Percentiles rank a stretch among this genome's conserved stretches.
Evolutionary conservation across 2,797 vertebrate genomes (phyloP).

Genomic region (Yasuhikotakia modesta): DNA sequence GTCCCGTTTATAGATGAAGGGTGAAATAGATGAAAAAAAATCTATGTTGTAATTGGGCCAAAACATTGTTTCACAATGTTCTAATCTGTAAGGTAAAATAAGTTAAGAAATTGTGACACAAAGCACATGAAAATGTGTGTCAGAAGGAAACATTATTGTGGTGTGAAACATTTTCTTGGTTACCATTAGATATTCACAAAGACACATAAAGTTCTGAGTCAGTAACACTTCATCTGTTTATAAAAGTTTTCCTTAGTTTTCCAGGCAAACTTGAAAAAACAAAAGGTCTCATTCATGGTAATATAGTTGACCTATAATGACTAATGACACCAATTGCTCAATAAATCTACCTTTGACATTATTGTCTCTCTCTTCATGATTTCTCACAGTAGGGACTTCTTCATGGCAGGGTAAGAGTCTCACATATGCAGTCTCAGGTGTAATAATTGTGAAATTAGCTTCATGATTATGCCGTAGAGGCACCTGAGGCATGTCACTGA

Average conservation of each 20-base stretch:
- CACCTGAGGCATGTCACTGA: slow-evolving; percentile 9
- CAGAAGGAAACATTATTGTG: background rate
- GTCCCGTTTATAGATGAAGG: background rate
- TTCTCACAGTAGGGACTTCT: background rate
- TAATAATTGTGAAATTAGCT: slow-evolving; percentile 50
- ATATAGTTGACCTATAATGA: slow-evolving; percentile 12
- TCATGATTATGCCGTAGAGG: slow-evolving; percentile 32
- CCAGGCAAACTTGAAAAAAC: slow-evolving; percentile 8
- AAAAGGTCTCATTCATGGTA: background rate
- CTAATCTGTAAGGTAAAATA: too few species aligned
- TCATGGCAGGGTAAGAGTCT: slow-evolving; percentile 30
- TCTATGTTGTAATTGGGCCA: too few species aligned
- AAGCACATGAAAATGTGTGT: background rate
- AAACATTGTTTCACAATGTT: too few species aligned
- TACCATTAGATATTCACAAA: slow-evolving; percentile 12
- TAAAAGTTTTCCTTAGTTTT: slow-evolving; percentile 14
- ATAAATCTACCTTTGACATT: slow-evolving; percentile 29
- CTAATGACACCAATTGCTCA: slow-evolving; percentile 8
- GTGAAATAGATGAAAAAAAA: too few species aligned
- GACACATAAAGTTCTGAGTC: background rate
- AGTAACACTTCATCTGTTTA: background rate
- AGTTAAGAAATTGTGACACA: too few species aligned
- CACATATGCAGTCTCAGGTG: slow-evolving; percentile 29
- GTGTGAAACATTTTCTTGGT: background rate
- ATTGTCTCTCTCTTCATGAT: slow-evolving; percentile 26